Percentiles rank a stretch among this genome's conserved stretches.
Evolutionary conservation across 2,113 vertebrate genomes (phyloP).

Genomic region (Prolemur simus): DNA sequence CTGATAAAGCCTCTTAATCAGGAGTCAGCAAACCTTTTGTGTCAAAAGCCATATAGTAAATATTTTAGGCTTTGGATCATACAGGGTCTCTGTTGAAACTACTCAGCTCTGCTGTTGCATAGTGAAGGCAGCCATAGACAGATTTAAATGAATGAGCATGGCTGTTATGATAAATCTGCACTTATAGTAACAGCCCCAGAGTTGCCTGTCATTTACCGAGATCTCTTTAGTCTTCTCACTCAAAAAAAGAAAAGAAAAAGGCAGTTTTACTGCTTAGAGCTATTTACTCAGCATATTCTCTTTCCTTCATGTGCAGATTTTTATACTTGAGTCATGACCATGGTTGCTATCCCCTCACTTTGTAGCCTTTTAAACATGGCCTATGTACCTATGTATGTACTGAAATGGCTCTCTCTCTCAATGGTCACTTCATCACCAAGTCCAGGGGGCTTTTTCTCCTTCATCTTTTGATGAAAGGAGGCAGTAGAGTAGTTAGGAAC

Average conservation of each 20-base stretch:
- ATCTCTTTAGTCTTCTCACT: background rate
- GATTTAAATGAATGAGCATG: background rate
- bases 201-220: background rate
- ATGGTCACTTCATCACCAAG: background rate
- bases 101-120: background rate
- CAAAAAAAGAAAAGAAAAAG: background rate
- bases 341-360: background rate
- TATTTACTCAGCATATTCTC: background rate
- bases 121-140: accelerated
- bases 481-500: background rate
- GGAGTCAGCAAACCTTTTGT: background rate
- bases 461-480: background rate
- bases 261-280: background rate
- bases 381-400: background rate
- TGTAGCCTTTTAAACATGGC: background rate
- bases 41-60: background rate
- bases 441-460: background rate
- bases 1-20: background rate
- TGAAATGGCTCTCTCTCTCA: background rate
- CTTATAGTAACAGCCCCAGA: background rate
- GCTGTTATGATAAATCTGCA: background rate
- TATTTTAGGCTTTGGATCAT: background rate
- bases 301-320: background rate
- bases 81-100: too few species aligned
- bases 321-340: background rate